Conservation (phyloP, 2,113 vertebrate species). For the Eulemur macaco region DNA sequence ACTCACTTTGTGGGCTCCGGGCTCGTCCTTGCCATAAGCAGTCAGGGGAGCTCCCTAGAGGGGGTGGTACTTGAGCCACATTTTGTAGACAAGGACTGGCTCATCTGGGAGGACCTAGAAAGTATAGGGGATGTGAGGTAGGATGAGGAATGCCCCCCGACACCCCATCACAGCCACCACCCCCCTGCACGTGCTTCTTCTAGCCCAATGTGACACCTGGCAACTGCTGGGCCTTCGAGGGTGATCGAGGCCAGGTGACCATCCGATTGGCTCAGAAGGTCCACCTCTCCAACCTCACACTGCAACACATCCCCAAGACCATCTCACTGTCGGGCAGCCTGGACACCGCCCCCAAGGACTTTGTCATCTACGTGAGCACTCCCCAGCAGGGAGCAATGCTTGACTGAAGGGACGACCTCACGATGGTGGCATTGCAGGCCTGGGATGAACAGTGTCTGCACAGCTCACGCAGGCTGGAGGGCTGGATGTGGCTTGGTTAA, state of each 20-base stretch:
- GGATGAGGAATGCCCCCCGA: not conserved
- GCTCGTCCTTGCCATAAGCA: not conserved
- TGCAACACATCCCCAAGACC: constrained; percentile 78
- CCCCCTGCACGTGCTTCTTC: not conserved
- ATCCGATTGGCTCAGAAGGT: constrained; percentile 76
- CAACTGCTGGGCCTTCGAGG: constrained; percentile 77
- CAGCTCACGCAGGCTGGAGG: not conserved
- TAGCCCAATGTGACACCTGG: constrained; percentile 76
- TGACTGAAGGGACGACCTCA: not conserved
- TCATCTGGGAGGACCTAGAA: not conserved
- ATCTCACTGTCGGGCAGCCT: constrained; percentile 73
- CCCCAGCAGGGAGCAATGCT: rapidly evolving
- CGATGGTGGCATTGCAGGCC: rapidly evolving
- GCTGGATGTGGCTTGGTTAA: not conserved
- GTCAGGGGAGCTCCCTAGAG: not conserved
- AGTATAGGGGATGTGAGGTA: no score
- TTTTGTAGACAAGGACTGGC: not conserved
- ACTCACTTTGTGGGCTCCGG: not conserved
- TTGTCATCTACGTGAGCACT: constrained; percentile 68
- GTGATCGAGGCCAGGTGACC: constrained; percentile 76
- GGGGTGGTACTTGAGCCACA: not conserved
- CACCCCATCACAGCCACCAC: not conserved
- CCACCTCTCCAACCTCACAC: constrained; percentile 71
- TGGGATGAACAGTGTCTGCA: not conserved
- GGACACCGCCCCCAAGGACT: constrained; percentile 75